phyloP scores from a whole-genome alignment of 2,888 invertebrate species.

The Parnassius apollo region DNA sequence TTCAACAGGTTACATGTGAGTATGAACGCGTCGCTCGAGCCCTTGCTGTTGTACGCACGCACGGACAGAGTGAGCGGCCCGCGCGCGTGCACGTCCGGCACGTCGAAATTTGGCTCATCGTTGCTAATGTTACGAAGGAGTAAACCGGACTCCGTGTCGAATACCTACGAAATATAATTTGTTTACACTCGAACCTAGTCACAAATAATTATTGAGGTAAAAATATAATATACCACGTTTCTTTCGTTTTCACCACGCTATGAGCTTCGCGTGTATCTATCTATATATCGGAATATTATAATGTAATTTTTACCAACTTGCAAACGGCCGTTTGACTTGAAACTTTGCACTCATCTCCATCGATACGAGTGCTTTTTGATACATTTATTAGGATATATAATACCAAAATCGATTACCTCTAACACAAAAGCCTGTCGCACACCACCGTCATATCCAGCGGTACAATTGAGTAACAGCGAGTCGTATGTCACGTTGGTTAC shows the following conservation, averaged over 20 bases:
- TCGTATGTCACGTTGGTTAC: slow-evolving; percentile 85
- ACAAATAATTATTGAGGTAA: too few relatives aligned
- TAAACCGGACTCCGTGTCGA: slow-evolving; percentile 71
- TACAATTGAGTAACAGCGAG: slow-evolving; percentile 83
- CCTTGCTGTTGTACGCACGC: slow-evolving; percentile 87
- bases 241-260: too few relatives aligned
- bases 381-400: background rate
- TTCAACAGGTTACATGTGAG: slow-evolving; percentile 82
- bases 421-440: slow-evolving; percentile 83
- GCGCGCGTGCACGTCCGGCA: slow-evolving; percentile 80
- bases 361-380: too few relatives aligned
- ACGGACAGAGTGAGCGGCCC: slow-evolving; percentile 82
- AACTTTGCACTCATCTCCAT: too few relatives aligned
- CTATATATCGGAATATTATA: too few relatives aligned
- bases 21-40: slow-evolving; percentile 82
- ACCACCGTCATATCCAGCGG: slow-evolving; percentile 86
- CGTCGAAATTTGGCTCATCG: slow-evolving; percentile 81
- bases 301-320: too few relatives aligned
- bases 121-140: slow-evolving; percentile 81
- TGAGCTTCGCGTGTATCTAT: too few relatives aligned
- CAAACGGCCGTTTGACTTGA: too few relatives aligned
- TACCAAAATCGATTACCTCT: slow-evolving; percentile 66
- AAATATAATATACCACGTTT: too few relatives aligned
- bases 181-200: background rate
- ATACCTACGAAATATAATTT: slow-evolving; percentile 48